Percentiles rank a stretch among this genome's conserved stretches.
Evolutionary conservation across 92 coral and sea anemone genomes (phyloP).

Genomic region (Paragorgia papillata): DNA sequence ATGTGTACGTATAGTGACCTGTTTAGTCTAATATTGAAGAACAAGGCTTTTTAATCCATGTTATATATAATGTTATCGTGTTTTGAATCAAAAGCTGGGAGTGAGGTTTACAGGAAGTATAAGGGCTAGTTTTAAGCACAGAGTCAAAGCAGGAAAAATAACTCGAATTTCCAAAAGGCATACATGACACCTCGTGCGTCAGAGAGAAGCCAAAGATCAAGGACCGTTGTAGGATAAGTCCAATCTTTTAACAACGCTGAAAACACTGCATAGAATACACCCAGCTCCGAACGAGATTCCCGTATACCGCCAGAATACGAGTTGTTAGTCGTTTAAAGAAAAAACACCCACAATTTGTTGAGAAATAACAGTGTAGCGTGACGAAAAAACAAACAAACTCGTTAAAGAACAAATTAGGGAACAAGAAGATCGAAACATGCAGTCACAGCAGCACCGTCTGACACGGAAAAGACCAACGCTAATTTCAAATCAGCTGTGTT

Average conservation of each 20-base stretch:
- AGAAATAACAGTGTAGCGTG: neutral
- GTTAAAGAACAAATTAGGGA: neutral
- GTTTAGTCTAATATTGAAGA: slow-evolving; percentile 30
- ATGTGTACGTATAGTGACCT: no score
- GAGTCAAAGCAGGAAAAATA: slow-evolving; percentile 16
- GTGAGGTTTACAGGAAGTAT: neutral
- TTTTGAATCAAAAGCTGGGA: slow-evolving; percentile 19
- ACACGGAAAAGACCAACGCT: neutral
- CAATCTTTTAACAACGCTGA: no score
- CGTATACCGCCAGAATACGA: neutral
- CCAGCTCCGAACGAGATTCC: neutral
- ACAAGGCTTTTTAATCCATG: neutral
- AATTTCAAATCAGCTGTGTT: neutral
- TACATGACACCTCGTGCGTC: no score
- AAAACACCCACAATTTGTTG: neutral
- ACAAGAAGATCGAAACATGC: neutral
- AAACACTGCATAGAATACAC: neutral
- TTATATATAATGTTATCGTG: neutral
- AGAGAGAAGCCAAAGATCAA: no score
- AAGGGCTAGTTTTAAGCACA: slow-evolving; percentile 2
- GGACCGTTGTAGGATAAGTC: no score
- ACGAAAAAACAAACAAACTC: neutral
- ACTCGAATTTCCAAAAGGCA: no score
- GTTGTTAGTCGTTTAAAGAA: neutral
- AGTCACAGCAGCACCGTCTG: neutral